A percentile compares a stretch with the other conserved stretches of the same genome.
These are phyloP conservation scores for Cephus cinctus DNA, from an alignment of 1,140 invertebrate species.

Conservation along the genomic window DNA sequence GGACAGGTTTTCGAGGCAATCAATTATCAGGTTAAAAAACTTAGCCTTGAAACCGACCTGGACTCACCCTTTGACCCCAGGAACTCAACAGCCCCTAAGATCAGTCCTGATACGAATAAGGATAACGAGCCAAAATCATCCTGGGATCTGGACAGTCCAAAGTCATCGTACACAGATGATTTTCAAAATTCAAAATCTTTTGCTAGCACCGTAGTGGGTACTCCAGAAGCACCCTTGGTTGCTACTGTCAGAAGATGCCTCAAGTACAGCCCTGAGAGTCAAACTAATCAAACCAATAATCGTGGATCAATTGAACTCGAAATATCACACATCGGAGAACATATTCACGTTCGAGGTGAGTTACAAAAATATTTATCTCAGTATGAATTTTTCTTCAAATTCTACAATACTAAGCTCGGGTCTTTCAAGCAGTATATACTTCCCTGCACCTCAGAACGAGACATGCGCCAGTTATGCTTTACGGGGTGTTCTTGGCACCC, in stretches of 20 bases:
- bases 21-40: conserved; percentile 46
- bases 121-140: conserved; percentile 31
- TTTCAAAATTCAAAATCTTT: conserved; percentile 48
- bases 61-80: conserved; percentile 21
- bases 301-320: conserved; percentile 52
- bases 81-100: neutral
- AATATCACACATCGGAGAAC: conserved; percentile 39
- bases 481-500: conserved; percentile 38
- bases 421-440: no score
- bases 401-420: no score
- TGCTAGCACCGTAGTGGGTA: conserved; percentile 38
- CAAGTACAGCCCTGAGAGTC: conserved; percentile 51
- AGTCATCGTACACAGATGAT: conserved; percentile 47
- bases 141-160: conserved; percentile 50
- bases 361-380: no score
- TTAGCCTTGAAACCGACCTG: conserved; percentile 46
- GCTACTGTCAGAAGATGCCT: conserved; percentile 51
- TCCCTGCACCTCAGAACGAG: conserved; percentile 34
- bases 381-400: no score
- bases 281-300: conserved; percentile 20
- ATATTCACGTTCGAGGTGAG: conserved; percentile 51
- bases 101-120: conserved; percentile 21
- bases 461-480: conserved; percentile 40
- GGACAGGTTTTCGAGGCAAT: conserved; percentile 49
- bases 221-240: conserved; percentile 48